A percentile compares a stretch with the other conserved stretches of the same genome.
Evolutionary conservation across 1,140 invertebrate genomes (phyloP).

Genomic region (Brachystomella parvula): DNA sequence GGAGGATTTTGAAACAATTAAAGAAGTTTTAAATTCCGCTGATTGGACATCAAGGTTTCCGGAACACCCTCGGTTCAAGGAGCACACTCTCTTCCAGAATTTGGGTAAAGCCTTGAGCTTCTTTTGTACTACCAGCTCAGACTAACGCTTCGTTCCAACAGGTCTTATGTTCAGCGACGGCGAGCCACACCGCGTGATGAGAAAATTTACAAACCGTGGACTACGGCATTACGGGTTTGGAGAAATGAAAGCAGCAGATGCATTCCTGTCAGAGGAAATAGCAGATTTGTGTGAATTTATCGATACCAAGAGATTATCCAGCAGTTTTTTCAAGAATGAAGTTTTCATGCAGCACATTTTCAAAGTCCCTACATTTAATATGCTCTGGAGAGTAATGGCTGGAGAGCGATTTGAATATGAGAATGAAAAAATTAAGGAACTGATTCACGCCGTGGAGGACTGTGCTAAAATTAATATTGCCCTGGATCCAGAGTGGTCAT

Average conservation of each 20-base stretch:
- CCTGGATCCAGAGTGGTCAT: background rate
- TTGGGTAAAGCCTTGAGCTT: background rate
- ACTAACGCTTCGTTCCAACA: background rate
- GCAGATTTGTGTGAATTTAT: background rate
- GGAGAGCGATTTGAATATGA: background rate
- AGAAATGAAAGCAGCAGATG: background rate
- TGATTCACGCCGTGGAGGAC: background rate
- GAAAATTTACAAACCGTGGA: background rate
- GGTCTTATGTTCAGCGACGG: background rate
- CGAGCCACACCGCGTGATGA: background rate
- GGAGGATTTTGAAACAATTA: background rate
- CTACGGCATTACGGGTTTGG: background rate
- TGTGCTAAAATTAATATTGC: background rate
- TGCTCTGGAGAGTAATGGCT: constrained; percentile 4
- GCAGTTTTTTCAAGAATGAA: background rate
- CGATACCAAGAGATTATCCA: background rate
- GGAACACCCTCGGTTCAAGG: background rate
- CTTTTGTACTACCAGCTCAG: background rate
- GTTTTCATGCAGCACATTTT: background rate
- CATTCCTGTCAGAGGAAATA: background rate
- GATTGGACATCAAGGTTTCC: background rate
- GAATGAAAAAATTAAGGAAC: background rate
- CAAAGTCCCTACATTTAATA: constrained; percentile 2
- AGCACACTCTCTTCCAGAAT: background rate
- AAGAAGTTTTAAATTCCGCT: background rate